phyloP scores from a whole-genome alignment of 2,888 invertebrate genomes.

The Reticulitermes lucifugus region DNA sequence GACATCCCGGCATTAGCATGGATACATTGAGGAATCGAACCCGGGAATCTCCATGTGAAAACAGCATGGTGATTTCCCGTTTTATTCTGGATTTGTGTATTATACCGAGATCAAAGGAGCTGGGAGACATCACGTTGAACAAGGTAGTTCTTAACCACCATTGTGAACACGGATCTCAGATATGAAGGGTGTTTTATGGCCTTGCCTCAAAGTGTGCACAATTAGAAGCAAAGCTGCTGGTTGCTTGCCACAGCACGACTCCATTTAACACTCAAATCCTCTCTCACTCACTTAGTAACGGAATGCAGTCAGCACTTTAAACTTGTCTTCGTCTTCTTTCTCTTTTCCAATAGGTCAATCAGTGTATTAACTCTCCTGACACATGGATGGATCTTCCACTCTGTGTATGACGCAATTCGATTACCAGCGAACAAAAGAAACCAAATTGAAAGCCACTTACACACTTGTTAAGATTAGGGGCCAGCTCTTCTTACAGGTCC shows the following conservation, averaged over 20 bases:
- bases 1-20: too few relatives aligned
- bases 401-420: conserved; percentile 42
- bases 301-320: conserved; percentile 20
- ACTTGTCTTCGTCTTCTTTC: background rate
- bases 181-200: too few relatives aligned
- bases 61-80: too few relatives aligned
- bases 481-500: background rate
- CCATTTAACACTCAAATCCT: conserved; percentile 27
- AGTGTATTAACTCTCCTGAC: conserved; percentile 43
- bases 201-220: conserved; percentile 19
- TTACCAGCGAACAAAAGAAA: conserved; percentile 36
- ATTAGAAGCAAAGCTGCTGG: conserved; percentile 22
- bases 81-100: too few relatives aligned
- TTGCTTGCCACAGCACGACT: conserved; percentile 42
- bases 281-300: conserved; percentile 28
- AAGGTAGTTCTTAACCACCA: too few relatives aligned
- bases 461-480: conserved; percentile 50
- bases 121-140: too few relatives aligned
- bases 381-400: background rate
- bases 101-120: too few relatives aligned
- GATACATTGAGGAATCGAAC: too few relatives aligned
- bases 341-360: conserved; percentile 40
- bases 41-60: too few relatives aligned
- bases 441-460: conserved; percentile 50
- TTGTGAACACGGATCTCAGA: too few relatives aligned